phyloP scores from a whole-genome alignment of 2,113 vertebrate species.

The Pelecanus crispus region DNA sequence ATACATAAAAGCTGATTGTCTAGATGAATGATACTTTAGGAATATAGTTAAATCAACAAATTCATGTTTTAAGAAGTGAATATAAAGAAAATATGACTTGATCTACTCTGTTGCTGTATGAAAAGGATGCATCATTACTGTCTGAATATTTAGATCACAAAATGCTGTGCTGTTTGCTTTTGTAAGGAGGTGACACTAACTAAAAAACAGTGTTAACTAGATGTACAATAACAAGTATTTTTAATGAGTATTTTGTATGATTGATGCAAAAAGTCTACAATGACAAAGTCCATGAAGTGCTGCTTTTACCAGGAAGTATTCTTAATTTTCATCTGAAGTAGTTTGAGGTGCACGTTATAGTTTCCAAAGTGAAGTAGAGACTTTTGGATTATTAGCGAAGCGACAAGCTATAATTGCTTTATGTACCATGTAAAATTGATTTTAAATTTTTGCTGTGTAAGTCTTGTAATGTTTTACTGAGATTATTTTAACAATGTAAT shows the following conservation, averaged over 20 bases:
- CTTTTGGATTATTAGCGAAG: background rate
- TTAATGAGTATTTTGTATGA: background rate
- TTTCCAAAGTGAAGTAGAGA: background rate
- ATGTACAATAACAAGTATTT: background rate
- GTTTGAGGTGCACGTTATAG: background rate
- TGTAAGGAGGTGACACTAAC: background rate
- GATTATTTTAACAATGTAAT: background rate
- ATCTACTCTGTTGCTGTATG: background rate
- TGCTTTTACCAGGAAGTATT: background rate
- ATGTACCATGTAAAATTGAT: background rate
- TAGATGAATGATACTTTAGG: background rate
- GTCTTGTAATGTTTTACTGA: background rate
- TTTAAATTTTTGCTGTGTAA: background rate
- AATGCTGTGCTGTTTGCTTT: background rate
- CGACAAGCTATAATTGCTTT: background rate
- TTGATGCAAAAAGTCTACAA: background rate
- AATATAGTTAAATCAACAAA: background rate
- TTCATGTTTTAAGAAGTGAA: background rate
- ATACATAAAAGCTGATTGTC: background rate
- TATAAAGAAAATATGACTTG: background rate
- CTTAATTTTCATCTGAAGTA: background rate
- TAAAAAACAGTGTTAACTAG: background rate
- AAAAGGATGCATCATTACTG: background rate
- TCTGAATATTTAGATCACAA: background rate
- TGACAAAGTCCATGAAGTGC: background rate